These are phyloP conservation scores for Gallinago jamesoni DNA, from an alignment of 2,113 vertebrate genomes.

Conservation along the genomic window DNA sequence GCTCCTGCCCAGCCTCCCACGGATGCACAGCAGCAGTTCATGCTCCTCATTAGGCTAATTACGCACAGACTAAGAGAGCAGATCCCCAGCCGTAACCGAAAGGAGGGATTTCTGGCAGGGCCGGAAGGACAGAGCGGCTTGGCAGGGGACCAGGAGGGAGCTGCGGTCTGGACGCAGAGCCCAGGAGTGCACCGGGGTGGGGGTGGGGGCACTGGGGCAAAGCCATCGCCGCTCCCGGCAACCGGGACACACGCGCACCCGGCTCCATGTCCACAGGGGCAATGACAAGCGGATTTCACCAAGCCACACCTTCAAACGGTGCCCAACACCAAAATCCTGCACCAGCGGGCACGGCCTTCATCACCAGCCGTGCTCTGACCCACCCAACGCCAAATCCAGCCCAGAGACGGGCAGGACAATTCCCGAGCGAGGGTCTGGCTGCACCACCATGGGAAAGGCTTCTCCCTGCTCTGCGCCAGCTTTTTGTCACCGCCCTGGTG, in stretches of 20 bases:
- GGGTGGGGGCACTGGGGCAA: fast-evolving
- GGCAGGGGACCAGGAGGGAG: slow-evolving; percentile 66
- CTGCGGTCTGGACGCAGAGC: slow-evolving; percentile 16
- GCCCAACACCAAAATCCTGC: background rate
- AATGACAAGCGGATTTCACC: fast-evolving
- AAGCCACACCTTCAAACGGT: background rate
- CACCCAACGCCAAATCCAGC: background rate
- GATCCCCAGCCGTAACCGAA: slow-evolving; percentile 69
- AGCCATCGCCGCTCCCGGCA: background rate
- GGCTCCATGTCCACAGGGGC: fast-evolving
- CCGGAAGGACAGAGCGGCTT: slow-evolving; percentile 74
- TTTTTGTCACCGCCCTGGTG: background rate
- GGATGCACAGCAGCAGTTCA: background rate
- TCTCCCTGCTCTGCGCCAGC: background rate
- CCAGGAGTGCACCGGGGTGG: background rate
- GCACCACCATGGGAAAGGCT: background rate
- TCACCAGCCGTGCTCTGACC: background rate
- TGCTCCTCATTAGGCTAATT: slow-evolving; percentile 42
- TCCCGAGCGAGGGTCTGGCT: background rate
- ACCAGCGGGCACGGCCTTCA: background rate
- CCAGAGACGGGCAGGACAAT: background rate
- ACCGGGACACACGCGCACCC: fast-evolving
- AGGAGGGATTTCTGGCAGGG: slow-evolving; percentile 80
- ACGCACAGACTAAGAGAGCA: background rate
- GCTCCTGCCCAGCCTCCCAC: background rate